These are phyloP conservation scores for Tethea ocularis DNA, from an alignment of 2,888 invertebrate genomes.

Conservation along the genomic window DNA sequence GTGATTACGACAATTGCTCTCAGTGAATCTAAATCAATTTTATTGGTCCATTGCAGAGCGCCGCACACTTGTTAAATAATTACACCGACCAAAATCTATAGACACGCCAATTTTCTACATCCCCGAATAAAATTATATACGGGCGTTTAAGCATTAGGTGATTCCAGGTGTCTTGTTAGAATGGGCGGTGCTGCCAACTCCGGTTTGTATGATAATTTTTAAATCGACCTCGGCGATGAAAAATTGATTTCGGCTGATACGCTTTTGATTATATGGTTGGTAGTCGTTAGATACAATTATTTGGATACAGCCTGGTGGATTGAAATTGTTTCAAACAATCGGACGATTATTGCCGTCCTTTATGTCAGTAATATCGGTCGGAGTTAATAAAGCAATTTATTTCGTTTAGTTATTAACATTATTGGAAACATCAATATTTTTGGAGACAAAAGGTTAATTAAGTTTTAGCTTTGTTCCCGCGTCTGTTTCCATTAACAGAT, in stretches of 20 bases:
- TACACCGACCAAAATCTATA: slow-evolving; percentile 43
- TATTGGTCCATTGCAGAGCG: slow-evolving; percentile 58
- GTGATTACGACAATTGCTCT: slow-evolving; percentile 53
- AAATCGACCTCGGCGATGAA: slow-evolving; percentile 72
- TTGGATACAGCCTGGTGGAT: slow-evolving; percentile 50
- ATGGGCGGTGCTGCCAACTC: slow-evolving; percentile 41
- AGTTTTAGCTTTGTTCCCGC: neutral
- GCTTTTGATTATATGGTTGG: slow-evolving; percentile 78
- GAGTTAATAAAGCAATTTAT: slow-evolving; percentile 31
- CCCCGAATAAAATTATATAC: neutral
- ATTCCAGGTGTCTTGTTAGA: slow-evolving; percentile 34
- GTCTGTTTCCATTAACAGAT: too few relatives aligned
- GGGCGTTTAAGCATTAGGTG: neutral
- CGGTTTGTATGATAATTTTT: slow-evolving; percentile 78
- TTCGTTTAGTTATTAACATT: neutral
- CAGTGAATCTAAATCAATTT: slow-evolving; percentile 77
- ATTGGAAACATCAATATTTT: neutral
- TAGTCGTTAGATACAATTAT: slow-evolving; percentile 76
- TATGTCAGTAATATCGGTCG: slow-evolving; percentile 20
- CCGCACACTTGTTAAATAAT: slow-evolving; percentile 69
- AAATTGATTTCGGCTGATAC: slow-evolving; percentile 81
- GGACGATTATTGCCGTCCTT: slow-evolving; percentile 38
- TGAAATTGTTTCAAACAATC: slow-evolving; percentile 50
- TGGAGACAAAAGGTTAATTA: neutral
- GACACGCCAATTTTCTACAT: slow-evolving; percentile 24